phyloP scores from a whole-genome alignment of 2,888 invertebrate species.

The Leptothorax acervorum region DNA sequence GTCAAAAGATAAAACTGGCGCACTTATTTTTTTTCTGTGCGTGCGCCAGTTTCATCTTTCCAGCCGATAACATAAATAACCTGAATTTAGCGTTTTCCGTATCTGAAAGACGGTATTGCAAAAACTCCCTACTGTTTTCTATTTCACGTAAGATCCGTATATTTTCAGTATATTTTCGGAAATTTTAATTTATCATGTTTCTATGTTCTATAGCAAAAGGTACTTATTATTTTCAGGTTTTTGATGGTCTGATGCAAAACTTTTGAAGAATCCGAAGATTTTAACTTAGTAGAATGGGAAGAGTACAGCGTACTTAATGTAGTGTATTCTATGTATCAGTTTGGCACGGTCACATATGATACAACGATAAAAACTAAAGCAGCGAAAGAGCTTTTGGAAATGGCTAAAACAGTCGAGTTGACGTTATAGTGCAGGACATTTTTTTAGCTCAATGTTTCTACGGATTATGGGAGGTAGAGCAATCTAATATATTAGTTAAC shows the following conservation, averaged over 20 bases:
- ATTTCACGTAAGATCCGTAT: background rate
- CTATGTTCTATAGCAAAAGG: background rate
- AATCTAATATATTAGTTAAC: background rate
- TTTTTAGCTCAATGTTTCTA: slow-evolving; percentile 42
- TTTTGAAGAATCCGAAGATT: background rate
- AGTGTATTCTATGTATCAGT: background rate
- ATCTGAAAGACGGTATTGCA: no score
- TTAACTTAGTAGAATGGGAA: slow-evolving; percentile 13
- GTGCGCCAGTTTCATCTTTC: no score
- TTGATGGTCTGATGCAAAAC: background rate
- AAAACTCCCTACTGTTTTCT: background rate
- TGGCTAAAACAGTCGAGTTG: slow-evolving; percentile 41
- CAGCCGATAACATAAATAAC: no score
- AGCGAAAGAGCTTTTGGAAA: slow-evolving; percentile 39
- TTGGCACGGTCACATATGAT: background rate
- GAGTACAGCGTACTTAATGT: background rate
- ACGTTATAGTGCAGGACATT: slow-evolving; percentile 58
- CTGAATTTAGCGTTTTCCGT: no score
- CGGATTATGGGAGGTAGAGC: slow-evolving; percentile 54
- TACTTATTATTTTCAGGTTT: slow-evolving; percentile 18
- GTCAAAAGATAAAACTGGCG: no score
- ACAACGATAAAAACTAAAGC: slow-evolving; percentile 1
- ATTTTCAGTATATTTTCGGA: background rate
- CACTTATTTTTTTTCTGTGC: no score
- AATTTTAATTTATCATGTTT: no score